Evolutionary conservation across 1,140 invertebrate genomes (phyloP).

Genomic region (Tenebrio molitor): DNA sequence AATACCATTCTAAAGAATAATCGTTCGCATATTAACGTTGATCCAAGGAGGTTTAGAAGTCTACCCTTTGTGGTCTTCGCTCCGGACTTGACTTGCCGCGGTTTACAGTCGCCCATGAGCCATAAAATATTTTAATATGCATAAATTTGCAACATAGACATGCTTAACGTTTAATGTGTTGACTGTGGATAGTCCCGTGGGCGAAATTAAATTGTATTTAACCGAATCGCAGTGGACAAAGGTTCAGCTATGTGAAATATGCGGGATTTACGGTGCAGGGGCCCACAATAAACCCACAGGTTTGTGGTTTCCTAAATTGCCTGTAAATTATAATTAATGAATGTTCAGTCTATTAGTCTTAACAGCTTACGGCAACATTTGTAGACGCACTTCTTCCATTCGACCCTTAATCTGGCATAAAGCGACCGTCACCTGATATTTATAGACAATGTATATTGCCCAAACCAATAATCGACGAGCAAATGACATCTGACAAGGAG

Average conservation of each 20-base stretch:
- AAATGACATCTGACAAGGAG: slow-evolving; percentile 37
- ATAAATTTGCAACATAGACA: slow-evolving; percentile 30
- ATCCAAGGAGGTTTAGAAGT: slow-evolving; percentile 18
- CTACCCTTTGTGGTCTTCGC: slow-evolving; percentile 7
- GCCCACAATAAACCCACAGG: slow-evolving; percentile 38
- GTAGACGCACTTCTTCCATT: background rate
- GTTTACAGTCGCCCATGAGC: background rate
- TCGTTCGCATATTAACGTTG: slow-evolving; percentile 11
- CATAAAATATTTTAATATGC: slow-evolving; percentile 29
- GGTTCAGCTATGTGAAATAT: slow-evolving; percentile 32
- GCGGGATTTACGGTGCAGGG: slow-evolving; percentile 34
- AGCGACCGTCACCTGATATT: too few species aligned
- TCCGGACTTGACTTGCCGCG: background rate
- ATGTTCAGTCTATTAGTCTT: slow-evolving; percentile 22
- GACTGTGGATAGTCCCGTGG: slow-evolving; percentile 34
- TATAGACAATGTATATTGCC: background rate
- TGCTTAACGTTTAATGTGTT: slow-evolving; percentile 39
- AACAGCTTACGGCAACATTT: background rate
- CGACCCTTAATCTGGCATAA: too few species aligned
- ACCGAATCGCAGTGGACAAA: slow-evolving; percentile 36
- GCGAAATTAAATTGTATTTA: slow-evolving; percentile 40
- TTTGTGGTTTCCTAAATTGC: slow-evolving; percentile 34
- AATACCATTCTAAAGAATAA: slow-evolving; percentile 21
- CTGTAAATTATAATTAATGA: slow-evolving; percentile 40
- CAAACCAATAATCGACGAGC: slow-evolving; percentile 32